Conservation (phyloP, 2,888 invertebrate genomes). For the Rhamnusium bicolor region DNA sequence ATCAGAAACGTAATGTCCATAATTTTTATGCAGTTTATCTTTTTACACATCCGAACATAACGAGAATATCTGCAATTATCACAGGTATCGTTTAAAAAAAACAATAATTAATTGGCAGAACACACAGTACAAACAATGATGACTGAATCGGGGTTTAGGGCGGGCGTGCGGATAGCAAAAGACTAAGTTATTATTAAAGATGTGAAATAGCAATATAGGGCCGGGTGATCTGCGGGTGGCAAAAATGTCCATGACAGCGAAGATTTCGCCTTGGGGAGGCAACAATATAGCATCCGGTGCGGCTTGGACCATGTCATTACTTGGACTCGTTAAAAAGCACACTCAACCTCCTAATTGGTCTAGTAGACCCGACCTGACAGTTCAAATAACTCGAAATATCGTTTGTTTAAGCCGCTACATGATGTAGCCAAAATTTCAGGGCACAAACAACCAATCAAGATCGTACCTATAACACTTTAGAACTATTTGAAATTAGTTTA, state of each 20-base stretch:
- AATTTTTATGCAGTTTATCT: not conserved
- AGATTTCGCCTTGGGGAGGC: conserved; percentile 64
- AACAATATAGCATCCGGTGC: conserved; percentile 64
- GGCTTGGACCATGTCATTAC: conserved; percentile 66
- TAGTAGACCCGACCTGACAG: conserved; percentile 62
- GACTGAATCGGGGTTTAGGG: conserved; percentile 4
- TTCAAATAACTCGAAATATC: conserved; percentile 55
- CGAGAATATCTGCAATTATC: not conserved
- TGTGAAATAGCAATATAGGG: conserved; percentile 59
- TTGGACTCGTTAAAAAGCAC: conserved; percentile 67
- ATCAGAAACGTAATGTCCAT: not conserved
- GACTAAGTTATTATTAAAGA: conserved; percentile 51
- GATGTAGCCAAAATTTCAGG: conserved; percentile 54
- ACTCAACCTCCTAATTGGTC: conserved; percentile 67
- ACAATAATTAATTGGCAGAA: not conserved
- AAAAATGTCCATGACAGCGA: conserved; percentile 63
- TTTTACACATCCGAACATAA: not conserved
- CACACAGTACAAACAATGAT: not conserved
- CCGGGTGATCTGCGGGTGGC: conserved; percentile 64
- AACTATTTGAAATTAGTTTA: conserved; percentile 29
- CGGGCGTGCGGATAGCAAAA: not conserved
- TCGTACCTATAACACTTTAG: conserved; percentile 32
- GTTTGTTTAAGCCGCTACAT: conserved; percentile 60
- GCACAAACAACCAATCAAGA: conserved; percentile 41
- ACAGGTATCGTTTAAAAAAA: not conserved